phyloP scores from a whole-genome alignment of 2,888 invertebrate species.

The Acanthopleura granulata region DNA sequence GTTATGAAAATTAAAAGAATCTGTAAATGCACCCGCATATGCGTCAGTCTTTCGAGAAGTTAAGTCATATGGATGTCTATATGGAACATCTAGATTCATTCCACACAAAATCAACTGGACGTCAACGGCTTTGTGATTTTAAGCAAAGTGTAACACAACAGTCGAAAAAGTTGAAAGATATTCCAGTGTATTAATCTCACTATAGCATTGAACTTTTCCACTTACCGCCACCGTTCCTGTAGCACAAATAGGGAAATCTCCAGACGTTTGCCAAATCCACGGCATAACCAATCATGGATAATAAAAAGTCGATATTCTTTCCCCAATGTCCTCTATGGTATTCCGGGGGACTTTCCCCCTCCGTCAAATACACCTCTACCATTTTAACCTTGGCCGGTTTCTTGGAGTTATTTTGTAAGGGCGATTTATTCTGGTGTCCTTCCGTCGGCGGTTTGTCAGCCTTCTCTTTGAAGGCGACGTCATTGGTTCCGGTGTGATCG shows the following conservation, averaged over 20 bases:
- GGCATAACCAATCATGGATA: constrained; percentile 12
- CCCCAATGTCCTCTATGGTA: not conserved
- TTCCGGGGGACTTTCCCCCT: not conserved
- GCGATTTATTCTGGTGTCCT: not conserved
- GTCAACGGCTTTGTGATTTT: too few relatives aligned
- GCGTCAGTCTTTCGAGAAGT: too few relatives aligned
- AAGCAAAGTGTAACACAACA: too few relatives aligned
- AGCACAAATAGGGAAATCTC: constrained; percentile 15
- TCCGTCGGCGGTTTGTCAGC: not conserved
- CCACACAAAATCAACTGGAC: too few relatives aligned
- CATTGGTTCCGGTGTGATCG: not conserved
- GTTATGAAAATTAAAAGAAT: too few relatives aligned
- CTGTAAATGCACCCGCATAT: too few relatives aligned
- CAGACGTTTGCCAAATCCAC: constrained; percentile 16
- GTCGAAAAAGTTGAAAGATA: too few relatives aligned
- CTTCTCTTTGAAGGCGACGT: not conserved
- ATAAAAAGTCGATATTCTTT: constrained; percentile 10
- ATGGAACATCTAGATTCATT: too few relatives aligned
- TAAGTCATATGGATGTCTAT: too few relatives aligned
- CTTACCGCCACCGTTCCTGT: constrained; percentile 3
- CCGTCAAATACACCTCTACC: not conserved
- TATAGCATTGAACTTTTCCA: too few relatives aligned
- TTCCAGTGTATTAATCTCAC: too few relatives aligned
- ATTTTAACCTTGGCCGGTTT: not conserved
- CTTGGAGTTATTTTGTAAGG: not conserved